Percentiles rank a stretch among this genome's conserved stretches.
These are phyloP conservation scores for Pristionchus maxplancki DNA, from an alignment of 2,888 invertebrate genomes.

Conservation along the genomic window DNA sequence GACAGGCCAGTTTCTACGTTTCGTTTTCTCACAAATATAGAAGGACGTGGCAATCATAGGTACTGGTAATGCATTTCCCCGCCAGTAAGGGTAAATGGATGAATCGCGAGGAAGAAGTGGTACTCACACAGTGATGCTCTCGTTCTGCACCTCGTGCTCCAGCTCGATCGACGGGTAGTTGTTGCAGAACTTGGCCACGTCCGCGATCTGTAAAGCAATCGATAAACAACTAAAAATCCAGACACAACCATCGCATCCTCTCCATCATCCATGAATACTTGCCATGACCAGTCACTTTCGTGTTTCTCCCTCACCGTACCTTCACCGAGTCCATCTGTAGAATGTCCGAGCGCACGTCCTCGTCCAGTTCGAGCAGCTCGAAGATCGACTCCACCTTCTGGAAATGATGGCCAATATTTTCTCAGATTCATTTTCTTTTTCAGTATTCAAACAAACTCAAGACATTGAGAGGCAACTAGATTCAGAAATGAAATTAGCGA, in stretches of 20 bases:
- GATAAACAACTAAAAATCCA: background rate
- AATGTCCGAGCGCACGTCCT: conserved; percentile 84
- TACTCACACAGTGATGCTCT: conserved; percentile 81
- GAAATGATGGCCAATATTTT: no score
- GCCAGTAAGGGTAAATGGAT: no score
- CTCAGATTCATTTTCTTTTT: no score
- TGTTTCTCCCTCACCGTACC: background rate
- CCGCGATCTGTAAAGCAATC: conserved; percentile 88
- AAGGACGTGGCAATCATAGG: no score
- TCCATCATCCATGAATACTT: background rate
- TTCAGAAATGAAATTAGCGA: no score
- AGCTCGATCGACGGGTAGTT: conserved; percentile 98
- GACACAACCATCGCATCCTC: background rate
- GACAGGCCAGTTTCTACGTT: no score
- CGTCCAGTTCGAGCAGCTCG: conserved; percentile 95
- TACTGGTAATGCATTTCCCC: no score
- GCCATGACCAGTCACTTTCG: background rate
- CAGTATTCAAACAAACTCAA: no score
- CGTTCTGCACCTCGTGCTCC: conserved; percentile 90
- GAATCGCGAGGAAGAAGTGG: no score
- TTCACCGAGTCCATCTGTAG: conserved; percentile 79
- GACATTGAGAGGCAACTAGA: no score
- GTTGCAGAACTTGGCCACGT: conserved; percentile 98
- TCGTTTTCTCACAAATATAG: no score
- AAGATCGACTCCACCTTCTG: conserved; percentile 89